Base-by-base conservation (phyloP, 2,888 invertebrate genomes). In the Megamerina dolium region DNA sequence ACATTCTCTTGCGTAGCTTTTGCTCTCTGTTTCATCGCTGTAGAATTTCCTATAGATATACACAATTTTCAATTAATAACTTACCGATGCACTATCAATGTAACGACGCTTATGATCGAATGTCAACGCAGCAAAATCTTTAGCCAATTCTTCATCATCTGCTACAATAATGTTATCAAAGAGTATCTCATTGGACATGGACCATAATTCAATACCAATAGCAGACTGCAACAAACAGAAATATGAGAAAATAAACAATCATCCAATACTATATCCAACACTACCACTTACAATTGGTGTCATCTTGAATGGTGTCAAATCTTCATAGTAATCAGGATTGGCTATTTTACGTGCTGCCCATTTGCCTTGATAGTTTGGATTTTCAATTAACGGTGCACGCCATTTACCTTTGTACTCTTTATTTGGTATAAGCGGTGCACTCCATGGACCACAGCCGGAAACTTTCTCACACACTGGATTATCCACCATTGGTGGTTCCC, bases 131-230 rank as follows among this genome's bases (percentile, higher is more conserved):
- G 95, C 87, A 82, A 87, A 95, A 41, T 82, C 77, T 18, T 81
- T 77, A 1, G 94, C 92, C 0, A 85, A 78, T 2, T 72, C 73
- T 45, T 79, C 73, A 60, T 89, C 85, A 67, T 96, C 92, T 0
- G 95, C 87, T 46, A 99, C 78, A 48, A 99, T 75, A 42, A 99
- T 77, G 74, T 97, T 97, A 74, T 99, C 99, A 74, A 99, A 99
- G 45, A 93, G 74, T 57, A 99, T 88, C 60, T 83, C 80, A 49
- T 89, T 86, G 1, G 93, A 91, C 93, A 99, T 97, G 5, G 97
- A 94, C 99, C 99, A 99, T 51, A 99, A 75, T 72, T 99, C 99
- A 68, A 99, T 83, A 14, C 97, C 99, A 42, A 99, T 77, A 16
- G 96, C 94, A 63, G 80, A 78, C 94, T 94, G 64, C 16, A 26